Percentiles rank a stretch among this genome's conserved stretches.
phyloP scores from a whole-genome alignment of 2,797 vertebrate species.

The Podarcis siculus region DNA sequence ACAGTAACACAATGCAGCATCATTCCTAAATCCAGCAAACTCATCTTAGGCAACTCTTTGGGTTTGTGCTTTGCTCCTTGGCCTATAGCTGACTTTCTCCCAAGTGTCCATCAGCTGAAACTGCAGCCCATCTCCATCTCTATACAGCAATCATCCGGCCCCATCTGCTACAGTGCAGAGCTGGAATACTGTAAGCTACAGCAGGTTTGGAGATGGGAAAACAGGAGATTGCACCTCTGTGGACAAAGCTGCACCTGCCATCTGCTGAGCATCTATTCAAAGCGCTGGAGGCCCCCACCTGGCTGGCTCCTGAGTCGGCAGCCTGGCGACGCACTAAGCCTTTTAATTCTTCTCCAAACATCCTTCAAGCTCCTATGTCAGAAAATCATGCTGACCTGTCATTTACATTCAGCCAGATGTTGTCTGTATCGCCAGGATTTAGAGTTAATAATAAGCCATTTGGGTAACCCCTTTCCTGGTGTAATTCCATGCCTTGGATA shows the following conservation, averaged over 20 bases:
- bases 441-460: slow-evolving; percentile 5
- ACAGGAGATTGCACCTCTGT: slow-evolving; percentile 10
- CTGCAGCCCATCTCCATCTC: not conserved
- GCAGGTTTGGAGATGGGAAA: not conserved
- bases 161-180: slow-evolving; percentile 30
- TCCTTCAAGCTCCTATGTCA: slow-evolving; percentile 17
- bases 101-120: too few relatives aligned
- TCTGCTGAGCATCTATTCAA: slow-evolving; percentile 25
- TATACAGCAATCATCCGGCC: slow-evolving; percentile 17
- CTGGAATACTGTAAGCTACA: slow-evolving; percentile 26
- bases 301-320: not conserved
- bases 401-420: slow-evolving; percentile 20
- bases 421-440: slow-evolving; percentile 17
- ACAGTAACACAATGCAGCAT: not conserved
- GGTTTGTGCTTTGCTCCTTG: not conserved
- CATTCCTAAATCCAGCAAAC: not conserved
- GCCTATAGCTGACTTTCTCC: not conserved
- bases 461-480: slow-evolving; percentile 10
- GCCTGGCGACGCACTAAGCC: not conserved
- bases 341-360: not conserved
- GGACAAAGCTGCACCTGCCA: slow-evolving; percentile 23
- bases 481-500: not conserved
- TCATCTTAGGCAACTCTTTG: not conserved
- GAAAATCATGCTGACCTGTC: slow-evolving; percentile 44
- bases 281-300: not conserved